Evolutionary conservation across 2,797 vertebrate genomes (phyloP), one percentile per base, ranked within the genome.

Genomic region (Taenioides sp.): DNA sequence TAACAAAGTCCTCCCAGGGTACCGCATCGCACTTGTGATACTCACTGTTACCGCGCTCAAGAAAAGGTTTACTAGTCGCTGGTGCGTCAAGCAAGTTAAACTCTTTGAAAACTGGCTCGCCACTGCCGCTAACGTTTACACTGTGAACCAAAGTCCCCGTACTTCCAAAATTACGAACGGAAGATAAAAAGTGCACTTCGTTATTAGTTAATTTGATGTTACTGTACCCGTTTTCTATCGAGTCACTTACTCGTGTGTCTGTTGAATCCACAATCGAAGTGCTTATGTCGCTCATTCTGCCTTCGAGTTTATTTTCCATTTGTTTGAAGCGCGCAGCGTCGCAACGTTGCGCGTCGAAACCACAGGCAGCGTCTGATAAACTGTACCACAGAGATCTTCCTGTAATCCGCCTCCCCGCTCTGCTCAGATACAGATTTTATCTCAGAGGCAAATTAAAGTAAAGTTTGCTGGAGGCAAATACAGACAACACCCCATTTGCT

Each of bases 111-210:
- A 69, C 67, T 2, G 74, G 34, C 12, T 76, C 67, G 7, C 84
- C 87, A 27, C 31, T 31, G 68, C 31, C 31, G 67, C 73, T 74
- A 2, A 84, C 16, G 5, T 63, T 76, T 0, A 84, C 69, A 20
- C 71, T 74, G n/a, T 79, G 80, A 60, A 80, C 70, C 67, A 81
- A 64, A 2, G 88, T 1, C 67, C 75, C 85, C 0, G 59, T 59
- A 63, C 73, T 81, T 50, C 86, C 92, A 69, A 89, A 91, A 86
- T 88, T 80, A 82, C 90, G 91, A 90, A 79, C 74, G 31, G 87
- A 75, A 0, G 67, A 31, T 0, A 66, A 25, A 37, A 82, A 59
- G 57, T 67, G 78, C 0, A 79, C 7, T 4, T 87, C 86, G n/a
- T 1, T n/a, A 0, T 1, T 22, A 0, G 73, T 16, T 16, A 77